These are phyloP conservation scores for Eleginops maclovinus DNA, from an alignment of 2,113 vertebrate genomes.

Conservation along the genomic window DNA sequence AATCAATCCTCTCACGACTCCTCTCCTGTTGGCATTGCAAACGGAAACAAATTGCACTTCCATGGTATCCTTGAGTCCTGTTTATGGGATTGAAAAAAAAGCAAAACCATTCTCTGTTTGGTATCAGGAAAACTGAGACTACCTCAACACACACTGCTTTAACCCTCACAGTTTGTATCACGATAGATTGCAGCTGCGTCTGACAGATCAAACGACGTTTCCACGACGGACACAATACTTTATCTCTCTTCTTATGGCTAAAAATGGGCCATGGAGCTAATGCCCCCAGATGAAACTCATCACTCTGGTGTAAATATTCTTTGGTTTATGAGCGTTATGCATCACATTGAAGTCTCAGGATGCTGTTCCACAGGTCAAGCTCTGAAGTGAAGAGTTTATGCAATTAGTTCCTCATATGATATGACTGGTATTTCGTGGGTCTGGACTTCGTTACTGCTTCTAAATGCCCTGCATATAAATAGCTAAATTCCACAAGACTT, in stretches of 20 bases:
- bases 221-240: conserved; percentile 41
- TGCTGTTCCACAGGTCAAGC: conserved; percentile 26
- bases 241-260: conserved; percentile 58
- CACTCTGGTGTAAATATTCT: conserved; percentile 54
- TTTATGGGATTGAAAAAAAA: conserved; percentile 65
- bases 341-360: conserved; percentile 21
- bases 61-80: conserved; percentile 50
- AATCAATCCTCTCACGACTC: conserved; percentile 55
- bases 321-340: conserved; percentile 51
- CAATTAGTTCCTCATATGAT: conserved; percentile 35
- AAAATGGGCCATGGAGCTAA: conserved; percentile 21
- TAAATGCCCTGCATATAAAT: conserved; percentile 17
- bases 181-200: conserved; percentile 57
- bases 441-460: conserved; percentile 44
- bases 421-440: conserved; percentile 20
- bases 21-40: conserved; percentile 50
- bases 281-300: conserved; percentile 61
- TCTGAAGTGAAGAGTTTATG: conserved; percentile 29
- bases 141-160: conserved; percentile 51
- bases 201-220: conserved; percentile 53
- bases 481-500: conserved; percentile 7
- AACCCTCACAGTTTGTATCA: conserved; percentile 40
- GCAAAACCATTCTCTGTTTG: conserved; percentile 54
- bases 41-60: conserved; percentile 55
- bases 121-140: conserved; percentile 42